Percentiles rank a stretch among this genome's conserved stretches.
Conservation (phyloP, 2,797 vertebrate species). For the Poliocrania exsul region DNA sequence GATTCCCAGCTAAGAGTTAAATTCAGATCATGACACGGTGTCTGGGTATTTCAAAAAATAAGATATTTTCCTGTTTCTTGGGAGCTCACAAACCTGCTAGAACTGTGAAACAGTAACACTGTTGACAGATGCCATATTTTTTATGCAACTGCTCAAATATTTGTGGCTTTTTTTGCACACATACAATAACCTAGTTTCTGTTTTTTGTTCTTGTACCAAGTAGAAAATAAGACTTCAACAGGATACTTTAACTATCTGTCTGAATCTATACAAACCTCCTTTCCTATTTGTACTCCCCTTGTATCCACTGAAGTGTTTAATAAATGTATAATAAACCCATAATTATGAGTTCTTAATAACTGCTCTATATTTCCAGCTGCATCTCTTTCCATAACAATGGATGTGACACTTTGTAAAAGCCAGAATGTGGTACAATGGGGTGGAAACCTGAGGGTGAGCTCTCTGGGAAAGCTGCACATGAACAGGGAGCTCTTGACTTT, state of each 20-base stretch:
- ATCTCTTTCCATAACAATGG: rapidly evolving
- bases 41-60: neutral
- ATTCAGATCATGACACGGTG: neutral
- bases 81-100: neutral
- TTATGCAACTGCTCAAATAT: neutral
- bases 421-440: neutral
- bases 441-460: neutral
- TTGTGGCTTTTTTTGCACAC: neutral
- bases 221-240: neutral
- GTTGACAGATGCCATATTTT: neutral
- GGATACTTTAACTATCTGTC: neutral
- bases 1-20: neutral
- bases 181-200: neutral
- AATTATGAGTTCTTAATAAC: neutral
- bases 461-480: neutral
- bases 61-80: neutral
- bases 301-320: neutral
- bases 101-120: neutral
- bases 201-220: neutral
- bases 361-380: neutral
- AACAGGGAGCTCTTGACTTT: neutral
- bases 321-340: neutral
- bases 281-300: neutral
- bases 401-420: neutral
- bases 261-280: neutral